Evolutionary conservation across 1,140 invertebrate species (phyloP).

Genomic region (Psilanteris sp.): DNA sequence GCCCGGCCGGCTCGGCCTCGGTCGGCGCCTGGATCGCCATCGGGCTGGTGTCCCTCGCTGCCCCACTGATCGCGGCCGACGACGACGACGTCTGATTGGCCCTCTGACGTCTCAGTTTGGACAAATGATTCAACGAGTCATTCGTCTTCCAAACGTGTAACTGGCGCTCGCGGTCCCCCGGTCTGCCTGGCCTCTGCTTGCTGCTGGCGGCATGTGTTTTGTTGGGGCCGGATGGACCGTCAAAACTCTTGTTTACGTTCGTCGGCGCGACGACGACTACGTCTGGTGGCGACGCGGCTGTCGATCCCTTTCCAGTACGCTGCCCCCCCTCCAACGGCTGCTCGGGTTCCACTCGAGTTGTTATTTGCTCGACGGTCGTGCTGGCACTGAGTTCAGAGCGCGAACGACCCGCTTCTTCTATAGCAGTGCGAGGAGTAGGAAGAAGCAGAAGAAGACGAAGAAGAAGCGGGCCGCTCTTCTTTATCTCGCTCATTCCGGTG

Average conservation of each 20-base stretch:
- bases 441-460: slow-evolving; percentile 71
- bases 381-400: slow-evolving; percentile 75
- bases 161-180: slow-evolving; percentile 40
- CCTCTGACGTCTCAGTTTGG: slow-evolving; percentile 26
- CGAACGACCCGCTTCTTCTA: slow-evolving; percentile 73
- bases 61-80: slow-evolving; percentile 21
- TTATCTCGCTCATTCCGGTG: slow-evolving; percentile 69
- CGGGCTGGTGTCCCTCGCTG: slow-evolving; percentile 7
- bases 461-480: slow-evolving; percentile 65
- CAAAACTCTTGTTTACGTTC: slow-evolving; percentile 21
- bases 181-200: slow-evolving; percentile 13
- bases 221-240: slow-evolving; percentile 6
- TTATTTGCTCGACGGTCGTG: slow-evolving; percentile 73
- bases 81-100: slow-evolving; percentile 8
- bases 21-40: slow-evolving; percentile 35
- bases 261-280: slow-evolving; percentile 24
- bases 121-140: slow-evolving; percentile 28
- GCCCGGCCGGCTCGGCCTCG: slow-evolving; percentile 2
- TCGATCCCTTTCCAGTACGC: slow-evolving; percentile 56
- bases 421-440: slow-evolving; percentile 69
- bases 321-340: slow-evolving; percentile 41
- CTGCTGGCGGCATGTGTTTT: slow-evolving; percentile 38
- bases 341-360: slow-evolving; percentile 57
- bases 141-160: slow-evolving; percentile 54
- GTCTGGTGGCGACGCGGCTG: slow-evolving; percentile 41